Evolutionary conservation across 2,797 vertebrate genomes (phyloP).

Genomic region (Manis javanica): DNA sequence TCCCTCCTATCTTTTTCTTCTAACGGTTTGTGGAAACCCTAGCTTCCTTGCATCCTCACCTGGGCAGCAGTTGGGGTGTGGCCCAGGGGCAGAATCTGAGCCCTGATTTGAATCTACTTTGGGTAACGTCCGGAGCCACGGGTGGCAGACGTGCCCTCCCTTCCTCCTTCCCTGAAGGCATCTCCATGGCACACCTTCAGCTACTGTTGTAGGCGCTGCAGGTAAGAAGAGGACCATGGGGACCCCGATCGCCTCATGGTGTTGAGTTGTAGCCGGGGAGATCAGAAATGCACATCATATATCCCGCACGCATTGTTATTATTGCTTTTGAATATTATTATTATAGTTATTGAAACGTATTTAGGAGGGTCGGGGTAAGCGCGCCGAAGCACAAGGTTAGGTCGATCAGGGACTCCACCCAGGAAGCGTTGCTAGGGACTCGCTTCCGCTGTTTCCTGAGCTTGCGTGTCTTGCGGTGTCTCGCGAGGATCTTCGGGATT

Average conservation of each 20-base stretch:
- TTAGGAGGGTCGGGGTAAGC: too few relatives aligned
- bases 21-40: neutral
- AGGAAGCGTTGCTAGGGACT: neutral
- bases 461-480: neutral
- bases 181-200: neutral
- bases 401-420: accelerated
- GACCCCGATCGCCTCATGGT: neutral
- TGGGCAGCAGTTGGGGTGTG: neutral
- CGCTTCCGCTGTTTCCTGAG: neutral
- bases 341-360: too few relatives aligned
- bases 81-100: neutral
- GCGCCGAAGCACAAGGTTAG: too few relatives aligned
- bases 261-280: neutral
- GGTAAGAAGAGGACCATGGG: neutral
- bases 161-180: neutral
- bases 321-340: too few relatives aligned
- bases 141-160: neutral
- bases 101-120: neutral
- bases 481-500: conserved; percentile 36
- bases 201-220: neutral
- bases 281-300: neutral
- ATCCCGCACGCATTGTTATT: neutral
- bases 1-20: neutral
- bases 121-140: neutral
- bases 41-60: neutral